Evolutionary conservation across 2,888 invertebrate species (phyloP).

Genomic region (Trichogramma evanescens): DNA sequence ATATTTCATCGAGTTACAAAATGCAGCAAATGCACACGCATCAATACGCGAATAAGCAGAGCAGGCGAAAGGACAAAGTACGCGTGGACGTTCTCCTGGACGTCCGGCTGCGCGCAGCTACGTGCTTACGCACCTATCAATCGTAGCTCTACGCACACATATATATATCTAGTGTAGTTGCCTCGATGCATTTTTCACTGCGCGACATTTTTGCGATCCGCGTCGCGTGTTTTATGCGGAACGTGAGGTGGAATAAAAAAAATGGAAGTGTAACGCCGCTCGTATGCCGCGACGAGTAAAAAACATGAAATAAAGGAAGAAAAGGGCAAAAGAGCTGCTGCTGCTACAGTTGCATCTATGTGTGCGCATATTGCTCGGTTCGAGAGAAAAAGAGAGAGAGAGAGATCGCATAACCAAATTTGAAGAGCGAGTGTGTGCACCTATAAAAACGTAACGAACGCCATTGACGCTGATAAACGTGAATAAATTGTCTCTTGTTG

Average conservation of each 20-base stretch:
- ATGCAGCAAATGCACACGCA: too few relatives aligned
- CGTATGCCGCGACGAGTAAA: constrained; percentile 27
- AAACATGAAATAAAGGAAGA: constrained; percentile 24
- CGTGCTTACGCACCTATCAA: constrained; percentile 18
- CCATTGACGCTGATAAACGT: constrained; percentile 21
- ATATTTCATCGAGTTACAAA: too few relatives aligned
- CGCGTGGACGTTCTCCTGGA: too few relatives aligned
- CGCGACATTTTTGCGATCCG: constrained; percentile 16
- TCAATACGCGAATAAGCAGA: too few relatives aligned
- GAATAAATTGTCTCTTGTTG: constrained; percentile 22
- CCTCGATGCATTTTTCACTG: constrained; percentile 22
- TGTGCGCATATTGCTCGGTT: neutral
- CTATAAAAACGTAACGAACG: constrained; percentile 18
- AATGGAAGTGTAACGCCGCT: constrained; percentile 42
- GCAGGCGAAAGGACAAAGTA: too few relatives aligned
- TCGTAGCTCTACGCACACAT: constrained; percentile 11
- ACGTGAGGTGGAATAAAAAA: constrained; percentile 39
- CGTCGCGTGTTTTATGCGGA: constrained; percentile 22
- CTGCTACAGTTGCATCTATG: too few relatives aligned
- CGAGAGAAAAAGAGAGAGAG: constrained; percentile 10
- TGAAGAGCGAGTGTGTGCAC: constrained; percentile 16
- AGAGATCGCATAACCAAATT: constrained; percentile 22
- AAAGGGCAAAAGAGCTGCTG: constrained; percentile 26
- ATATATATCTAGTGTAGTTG: too few relatives aligned
- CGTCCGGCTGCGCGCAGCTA: neutral